phyloP scores from a whole-genome alignment of 2,888 invertebrate species.

The Diadromus collaris region DNA sequence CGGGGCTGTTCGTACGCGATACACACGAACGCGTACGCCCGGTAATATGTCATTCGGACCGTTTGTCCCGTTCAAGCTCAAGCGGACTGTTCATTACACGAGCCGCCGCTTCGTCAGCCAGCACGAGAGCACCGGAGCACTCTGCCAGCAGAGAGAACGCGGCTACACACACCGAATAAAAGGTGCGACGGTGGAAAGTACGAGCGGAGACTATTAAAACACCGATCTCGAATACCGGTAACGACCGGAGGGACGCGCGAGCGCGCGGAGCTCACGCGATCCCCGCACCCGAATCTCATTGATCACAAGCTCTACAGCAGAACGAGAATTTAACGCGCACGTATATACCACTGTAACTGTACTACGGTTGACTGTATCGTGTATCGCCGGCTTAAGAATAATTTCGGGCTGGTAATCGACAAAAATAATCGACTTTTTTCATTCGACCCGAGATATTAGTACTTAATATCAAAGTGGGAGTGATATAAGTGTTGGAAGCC shows the following conservation, averaged over 20 bases:
- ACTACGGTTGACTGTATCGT: constrained; percentile 15
- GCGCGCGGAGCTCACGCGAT: constrained; percentile 18
- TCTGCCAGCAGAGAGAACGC: constrained; percentile 36
- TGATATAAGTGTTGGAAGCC: background rate
- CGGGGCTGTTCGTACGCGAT: constrained; percentile 46
- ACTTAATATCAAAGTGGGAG: background rate
- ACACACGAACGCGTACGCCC: constrained; percentile 59
- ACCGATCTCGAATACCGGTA: constrained; percentile 59
- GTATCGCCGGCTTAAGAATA: constrained; percentile 1
- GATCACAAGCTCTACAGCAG: constrained; percentile 57
- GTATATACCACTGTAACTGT: constrained; percentile 35
- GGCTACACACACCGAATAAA: constrained; percentile 50
- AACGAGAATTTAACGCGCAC: constrained; percentile 54
- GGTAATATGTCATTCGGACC: constrained; percentile 64
- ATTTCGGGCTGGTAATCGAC: background rate
- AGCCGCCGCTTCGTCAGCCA: constrained; percentile 64
- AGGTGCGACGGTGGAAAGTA: constrained; percentile 58
- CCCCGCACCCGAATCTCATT: constrained; percentile 57
- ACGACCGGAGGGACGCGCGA: constrained; percentile 51
- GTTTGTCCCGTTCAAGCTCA: constrained; percentile 71
- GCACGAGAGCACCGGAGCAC: constrained; percentile 52
- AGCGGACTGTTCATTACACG: constrained; percentile 67
- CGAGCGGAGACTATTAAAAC: constrained; percentile 59
- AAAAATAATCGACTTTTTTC: constrained; percentile 14
- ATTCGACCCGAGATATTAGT: background rate